Base-by-base conservation (phyloP, 2,888 invertebrate species). In the Agrenia bidenticulata region DNA sequence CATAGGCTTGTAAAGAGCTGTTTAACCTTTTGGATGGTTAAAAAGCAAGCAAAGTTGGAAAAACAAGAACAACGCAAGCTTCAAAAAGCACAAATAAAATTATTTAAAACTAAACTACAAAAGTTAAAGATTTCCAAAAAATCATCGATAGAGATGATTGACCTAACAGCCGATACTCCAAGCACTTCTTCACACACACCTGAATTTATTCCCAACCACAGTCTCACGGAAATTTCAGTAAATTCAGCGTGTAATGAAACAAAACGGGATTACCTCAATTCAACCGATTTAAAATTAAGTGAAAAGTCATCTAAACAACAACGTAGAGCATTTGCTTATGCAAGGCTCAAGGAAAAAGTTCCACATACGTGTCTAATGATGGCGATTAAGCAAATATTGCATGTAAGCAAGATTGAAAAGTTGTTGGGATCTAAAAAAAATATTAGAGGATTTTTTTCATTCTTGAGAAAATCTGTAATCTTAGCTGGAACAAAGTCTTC, bases 401-500 rank as follows among this genome's bases (percentile, higher is more conserved):
- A 63, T 45, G 23, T 69, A 2, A 63, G 57, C 9, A 63, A 67
- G 17, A 17, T 62, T 1, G 50, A 63, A 5, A 23, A 54, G 15
- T 27, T 73, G 1, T 53, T 74, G 0, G 72, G 71, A 2, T 71
- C 72, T 1, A 59, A 49, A 19, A 24, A 55, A 24, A 74, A 74
- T 27, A 26, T 50, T 15, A 45, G 63, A 32, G 64, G 59, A 24
- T 73, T 74, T 41, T 56, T 69, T 26, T 61, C 39, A 17, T 74
- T 73, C 45, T 24, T 73, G 9, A 60, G 63, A 26, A 66, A 65
- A 17, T 63, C 67, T 32, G 9, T 73, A 13, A 61, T 71, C 24
- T 58, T 73, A 21, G 74, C 66, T 17, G 74, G 74, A 54, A 59
- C 61, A 2, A 57, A 55, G 23, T 70, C 69, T n/a, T 32, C 50